Conservation (phyloP, 2,113 vertebrate species). For the Eleginops maclovinus region DNA sequence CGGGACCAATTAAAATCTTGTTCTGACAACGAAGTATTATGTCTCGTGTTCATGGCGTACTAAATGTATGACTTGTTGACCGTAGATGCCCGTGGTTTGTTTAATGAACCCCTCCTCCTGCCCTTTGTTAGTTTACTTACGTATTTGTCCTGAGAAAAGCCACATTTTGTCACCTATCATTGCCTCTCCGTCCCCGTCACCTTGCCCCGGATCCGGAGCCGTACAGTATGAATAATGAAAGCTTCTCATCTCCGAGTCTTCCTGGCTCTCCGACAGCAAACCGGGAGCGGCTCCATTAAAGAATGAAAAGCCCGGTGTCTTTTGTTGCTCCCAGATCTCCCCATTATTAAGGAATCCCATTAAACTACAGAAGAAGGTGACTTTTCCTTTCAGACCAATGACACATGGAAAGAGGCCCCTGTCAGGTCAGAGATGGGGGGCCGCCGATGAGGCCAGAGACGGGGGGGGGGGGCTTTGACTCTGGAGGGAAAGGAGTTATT, state of each 20-base stretch:
- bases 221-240: constrained; percentile 64
- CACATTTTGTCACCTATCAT: constrained; percentile 3
- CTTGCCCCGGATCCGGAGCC: constrained; percentile 35
- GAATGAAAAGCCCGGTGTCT: constrained; percentile 70
- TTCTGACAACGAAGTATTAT: no score
- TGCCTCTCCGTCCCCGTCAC: constrained; percentile 18
- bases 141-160: constrained; percentile 45
- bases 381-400: constrained; percentile 81
- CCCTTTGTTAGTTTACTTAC: constrained; percentile 22
- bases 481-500: constrained; percentile 69
- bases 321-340: constrained; percentile 72
- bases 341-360: constrained; percentile 81
- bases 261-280: constrained; percentile 36
- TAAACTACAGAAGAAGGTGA: constrained; percentile 81
- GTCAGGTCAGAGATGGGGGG: constrained; percentile 71
- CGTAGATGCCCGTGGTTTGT: no score
- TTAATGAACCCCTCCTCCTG: no score
- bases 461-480: constrained; percentile 43
- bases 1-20: no score
- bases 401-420: constrained; percentile 73
- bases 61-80: no score
- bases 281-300: constrained; percentile 67
- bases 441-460: constrained; percentile 51
- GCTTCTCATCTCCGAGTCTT: constrained; percentile 43
- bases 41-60: no score